Conservation (phyloP, 2,888 invertebrate species). For the Oscheius sp. region DNA sequence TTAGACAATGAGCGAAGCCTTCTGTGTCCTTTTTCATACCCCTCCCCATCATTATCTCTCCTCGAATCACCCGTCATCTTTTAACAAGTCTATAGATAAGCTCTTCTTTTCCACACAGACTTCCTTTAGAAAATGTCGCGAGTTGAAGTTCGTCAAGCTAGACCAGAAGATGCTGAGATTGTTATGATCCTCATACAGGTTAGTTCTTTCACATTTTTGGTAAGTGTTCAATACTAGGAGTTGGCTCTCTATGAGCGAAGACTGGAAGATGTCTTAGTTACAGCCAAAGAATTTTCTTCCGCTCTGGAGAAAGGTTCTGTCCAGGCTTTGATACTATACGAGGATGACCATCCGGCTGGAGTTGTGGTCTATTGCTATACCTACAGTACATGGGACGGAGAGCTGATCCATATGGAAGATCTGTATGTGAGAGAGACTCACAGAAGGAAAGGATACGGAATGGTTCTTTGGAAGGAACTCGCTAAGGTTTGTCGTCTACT, state of each 20-base stretch:
- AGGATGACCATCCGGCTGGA: slow-evolving; percentile 8
- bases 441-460: slow-evolving; percentile 20
- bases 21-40: too few species aligned
- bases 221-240: background rate
- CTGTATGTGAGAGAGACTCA: slow-evolving; percentile 18
- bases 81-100: too few species aligned
- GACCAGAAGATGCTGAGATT: too few species aligned
- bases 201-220: too few species aligned
- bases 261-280: background rate
- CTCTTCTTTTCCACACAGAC: too few species aligned
- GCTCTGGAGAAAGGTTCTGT: slow-evolving; percentile 1
- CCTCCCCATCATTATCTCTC: too few species aligned
- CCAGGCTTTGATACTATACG: background rate
- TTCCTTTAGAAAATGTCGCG: too few species aligned
- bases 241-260: slow-evolving; percentile 9
- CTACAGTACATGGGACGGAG: slow-evolving; percentile 22
- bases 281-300: background rate
- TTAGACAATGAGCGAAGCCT: too few species aligned
- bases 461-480: slow-evolving; percentile 13
- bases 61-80: too few species aligned
- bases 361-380: slow-evolving; percentile 10
- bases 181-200: too few species aligned
- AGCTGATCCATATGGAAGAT: slow-evolving; percentile 19
- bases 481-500: background rate
- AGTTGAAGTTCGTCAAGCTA: too few species aligned